Evolutionary conservation across 2,797 vertebrate genomes (phyloP), one percentile per base, ranked within the genome.

Genomic region (Tadarida brasiliensis): DNA sequence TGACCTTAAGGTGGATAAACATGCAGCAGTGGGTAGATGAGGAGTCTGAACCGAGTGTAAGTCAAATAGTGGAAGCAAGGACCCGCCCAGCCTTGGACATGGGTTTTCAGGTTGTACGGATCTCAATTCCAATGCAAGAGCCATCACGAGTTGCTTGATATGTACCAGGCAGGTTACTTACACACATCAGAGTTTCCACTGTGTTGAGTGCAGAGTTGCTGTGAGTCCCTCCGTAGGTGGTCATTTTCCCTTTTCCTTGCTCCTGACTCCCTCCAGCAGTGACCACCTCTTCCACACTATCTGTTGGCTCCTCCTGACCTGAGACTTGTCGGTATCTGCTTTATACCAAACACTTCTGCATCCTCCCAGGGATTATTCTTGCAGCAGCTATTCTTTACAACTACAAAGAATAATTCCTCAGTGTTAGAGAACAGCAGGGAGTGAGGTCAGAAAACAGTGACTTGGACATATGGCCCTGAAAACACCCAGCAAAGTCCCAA

Each of bases 401-500:
- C 67, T 70, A 70, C 67, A 22, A 65, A 51, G 59, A 30, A 44
- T 11, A 77, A 39, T 59, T 28, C 51, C 68, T 44, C 49, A 39
- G 28, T 49, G 39, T 59, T 17, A 83, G 22, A 63, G 30, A 30
- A 19, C 47, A 30, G 30, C 22, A 59, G 4, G 17, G 12, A 70
- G 22, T 33, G n/a, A 39, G 20, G 47, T 15, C 22, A 54, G 44
- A 63, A 57, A 65, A 47, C 19, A 56, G 14, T 47, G 35, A 56
- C 77, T 10, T 5, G 3, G 92, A 78, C 10, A 71, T 1, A 15
- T 56, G 24, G 24, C 20, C 20, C 68, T 49, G 30, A 26, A 65
- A 47, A 77, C 16, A 90, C 14, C 17, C 24, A 56, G 61, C 44
- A 26, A 70, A 67, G 20, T 88, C 68, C 54, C 56, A 88, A 87